Base-by-base conservation (phyloP, 2,797 vertebrate genomes). In the Halcyon badia region DNA sequence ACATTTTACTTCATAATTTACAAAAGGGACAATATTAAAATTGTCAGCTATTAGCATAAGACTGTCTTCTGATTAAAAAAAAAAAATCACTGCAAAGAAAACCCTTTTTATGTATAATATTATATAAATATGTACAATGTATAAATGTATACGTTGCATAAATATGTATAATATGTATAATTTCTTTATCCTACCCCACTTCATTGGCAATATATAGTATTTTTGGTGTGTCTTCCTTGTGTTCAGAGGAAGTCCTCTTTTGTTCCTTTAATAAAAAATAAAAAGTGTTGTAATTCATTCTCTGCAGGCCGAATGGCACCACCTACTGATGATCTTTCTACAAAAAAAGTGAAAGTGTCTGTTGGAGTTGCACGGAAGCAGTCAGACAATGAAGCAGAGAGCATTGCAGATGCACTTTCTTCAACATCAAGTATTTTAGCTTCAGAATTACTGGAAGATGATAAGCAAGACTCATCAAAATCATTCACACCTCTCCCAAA, bases 331-430 rank as follows among this genome's bases (percentile, higher is more conserved):
- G 99, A 99, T 86, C 98, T 98, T 56, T 98, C 98, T 88, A 99
- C 98, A 4, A 99, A 99, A 97, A 99, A 99, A 90, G 98, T 99
- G 41, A 99, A 99, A 96, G 99, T 99, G 49, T 99, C 99, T 14
- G 99, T 99, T 22, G 99, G 99, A 46, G 99, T 99, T 31, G 98
- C 98, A 8, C 98, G 98, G 84, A 99, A 99, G 77, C 99, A 99
- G 90, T 99, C 99, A 1, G 98, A 98, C 65, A 98, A 99, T 21
- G 98, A 98, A 62, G 99, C 98, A 3, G 99, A 99, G 91, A 97
- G 88, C 82, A 98, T 98, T 71, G 96, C 98, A 1, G 98, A 99
- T 5, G 98, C 97, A 0, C 96, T 98, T 48, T 97, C 98, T 26
- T 96, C 98, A 12, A 98, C 92, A 1, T 98, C 99, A 3, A 99